These are phyloP conservation scores for Odontothrips loti DNA, from an alignment of 2,888 invertebrate species.

Conservation along the genomic window DNA sequence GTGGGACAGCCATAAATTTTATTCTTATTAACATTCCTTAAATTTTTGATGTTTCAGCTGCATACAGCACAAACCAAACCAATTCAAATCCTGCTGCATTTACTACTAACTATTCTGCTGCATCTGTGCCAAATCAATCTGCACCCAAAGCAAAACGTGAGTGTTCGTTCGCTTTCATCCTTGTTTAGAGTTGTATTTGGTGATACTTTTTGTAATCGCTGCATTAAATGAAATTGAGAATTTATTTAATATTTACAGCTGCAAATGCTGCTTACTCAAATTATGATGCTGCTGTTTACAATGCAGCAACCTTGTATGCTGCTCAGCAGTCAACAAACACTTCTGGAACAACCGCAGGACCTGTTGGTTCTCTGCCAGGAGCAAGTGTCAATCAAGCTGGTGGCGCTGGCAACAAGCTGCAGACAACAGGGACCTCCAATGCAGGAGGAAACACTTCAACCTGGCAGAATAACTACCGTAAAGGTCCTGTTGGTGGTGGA, in stretches of 20 bases:
- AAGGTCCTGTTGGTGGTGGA: constrained; percentile 1
- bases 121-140: constrained; percentile 29
- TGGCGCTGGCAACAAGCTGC: constrained; percentile 47
- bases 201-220: not conserved
- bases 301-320: constrained; percentile 92
- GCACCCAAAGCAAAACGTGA: constrained; percentile 33
- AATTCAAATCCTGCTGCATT: constrained; percentile 4
- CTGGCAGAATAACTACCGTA: constrained; percentile 3
- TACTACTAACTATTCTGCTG: not conserved
- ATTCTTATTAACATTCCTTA: not conserved
- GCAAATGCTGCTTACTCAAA: constrained; percentile 71
- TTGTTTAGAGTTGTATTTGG: constrained; percentile 16
- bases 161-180: constrained; percentile 32
- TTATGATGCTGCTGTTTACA: constrained; percentile 93
- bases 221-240: not conserved
- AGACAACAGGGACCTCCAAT: not conserved
- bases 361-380: constrained; percentile 28
- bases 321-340: constrained; percentile 61
- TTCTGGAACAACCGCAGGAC: not conserved
- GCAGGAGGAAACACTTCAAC: not conserved
- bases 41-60: not conserved
- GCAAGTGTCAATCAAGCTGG: constrained; percentile 51
- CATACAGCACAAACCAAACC: constrained; percentile 8
- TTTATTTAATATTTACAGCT: constrained; percentile 43
- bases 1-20: not conserved